Percentiles rank a stretch among this genome's conserved stretches.
Evolutionary conservation across 2,113 vertebrate genomes (phyloP).

Genomic region (Pithys albifrons): DNA sequence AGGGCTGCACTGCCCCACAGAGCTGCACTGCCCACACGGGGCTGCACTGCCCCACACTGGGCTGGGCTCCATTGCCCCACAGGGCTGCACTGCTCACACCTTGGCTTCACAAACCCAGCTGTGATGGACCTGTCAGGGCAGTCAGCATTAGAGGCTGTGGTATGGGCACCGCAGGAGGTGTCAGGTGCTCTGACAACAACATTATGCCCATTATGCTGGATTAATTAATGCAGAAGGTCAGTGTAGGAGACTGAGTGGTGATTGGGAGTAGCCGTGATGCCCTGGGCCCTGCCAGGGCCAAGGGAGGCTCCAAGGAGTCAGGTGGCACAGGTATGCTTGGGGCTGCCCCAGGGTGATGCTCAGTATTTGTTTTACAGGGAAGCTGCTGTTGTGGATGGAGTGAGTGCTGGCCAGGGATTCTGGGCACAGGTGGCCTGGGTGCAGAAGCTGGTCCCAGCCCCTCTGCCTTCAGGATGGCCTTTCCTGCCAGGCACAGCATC

Average conservation of each 20-base stretch:
- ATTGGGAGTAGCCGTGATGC: not conserved
- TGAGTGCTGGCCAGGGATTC: fast-evolving
- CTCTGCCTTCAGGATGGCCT: not conserved
- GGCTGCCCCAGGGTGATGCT: fast-evolving
- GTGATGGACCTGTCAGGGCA: not conserved
- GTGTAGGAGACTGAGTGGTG: not conserved
- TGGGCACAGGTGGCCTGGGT: fast-evolving
- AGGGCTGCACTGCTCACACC: too few relatives aligned
- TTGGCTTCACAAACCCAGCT: not conserved
- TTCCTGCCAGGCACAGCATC: not conserved
- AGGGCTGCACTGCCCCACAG: too few relatives aligned
- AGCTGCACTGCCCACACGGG: too few relatives aligned
- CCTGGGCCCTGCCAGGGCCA: too few relatives aligned
- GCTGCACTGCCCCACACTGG: too few relatives aligned
- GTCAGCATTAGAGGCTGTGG: not conserved
- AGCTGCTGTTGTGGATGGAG: not conserved
- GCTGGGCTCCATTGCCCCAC: too few relatives aligned
- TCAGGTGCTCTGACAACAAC: not conserved
- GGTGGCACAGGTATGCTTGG: not conserved
- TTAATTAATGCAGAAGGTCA: not conserved
- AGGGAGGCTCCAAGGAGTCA: fast-evolving
- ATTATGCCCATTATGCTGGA: not conserved
- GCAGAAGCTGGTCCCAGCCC: not conserved
- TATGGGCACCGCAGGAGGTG: too few relatives aligned
- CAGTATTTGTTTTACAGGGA: not conserved